These are phyloP conservation scores for Sycophaga agraensis DNA, from an alignment of 1,140 invertebrate species.

Conservation along the genomic window DNA sequence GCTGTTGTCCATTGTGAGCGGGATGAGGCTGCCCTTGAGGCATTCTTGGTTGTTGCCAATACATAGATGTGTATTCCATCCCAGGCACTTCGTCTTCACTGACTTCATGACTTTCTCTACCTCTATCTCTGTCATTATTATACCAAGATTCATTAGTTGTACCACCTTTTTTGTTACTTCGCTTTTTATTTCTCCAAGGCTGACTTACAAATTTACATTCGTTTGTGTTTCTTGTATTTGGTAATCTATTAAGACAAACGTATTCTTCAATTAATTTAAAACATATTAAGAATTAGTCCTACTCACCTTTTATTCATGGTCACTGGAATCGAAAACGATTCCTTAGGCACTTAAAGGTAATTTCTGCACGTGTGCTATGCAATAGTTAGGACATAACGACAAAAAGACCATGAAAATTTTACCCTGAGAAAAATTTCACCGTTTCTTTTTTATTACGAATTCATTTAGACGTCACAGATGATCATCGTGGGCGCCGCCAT, in stretches of 20 bases:
- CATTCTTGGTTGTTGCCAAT: conserved; percentile 32
- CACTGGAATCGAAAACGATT: conserved; percentile 4
- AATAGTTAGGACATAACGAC: conserved; percentile 18
- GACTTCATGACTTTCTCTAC: conserved; percentile 15
- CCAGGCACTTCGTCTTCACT: conserved; percentile 28
- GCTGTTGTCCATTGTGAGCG: conserved; percentile 48
- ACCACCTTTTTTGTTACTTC: conserved; percentile 16
- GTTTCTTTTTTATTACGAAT: conserved; percentile 9
- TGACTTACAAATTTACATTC: conserved; percentile 8
- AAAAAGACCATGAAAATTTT: conserved; percentile 1
- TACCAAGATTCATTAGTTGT: conserved; percentile 28
- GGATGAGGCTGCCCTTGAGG: conserved; percentile 28
- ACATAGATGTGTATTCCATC: conserved; percentile 37
- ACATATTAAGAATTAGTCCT: not conserved
- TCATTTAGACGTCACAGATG: conserved; percentile 24
- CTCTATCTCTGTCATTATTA: conserved; percentile 20
- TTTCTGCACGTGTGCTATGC: not conserved
- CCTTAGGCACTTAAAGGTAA: conserved; percentile 14
- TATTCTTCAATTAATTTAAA: not conserved
- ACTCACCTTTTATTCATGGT: conserved; percentile 26
- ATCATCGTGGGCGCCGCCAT: conserved; percentile 26
- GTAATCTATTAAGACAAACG: not conserved
- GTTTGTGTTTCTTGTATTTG: conserved; percentile 11
- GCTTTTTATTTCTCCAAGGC: conserved; percentile 25
- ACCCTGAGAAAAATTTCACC: conserved; percentile 9